phyloP scores from a whole-genome alignment of 2,797 vertebrate genomes.

The Sebastes melanostomus region DNA sequence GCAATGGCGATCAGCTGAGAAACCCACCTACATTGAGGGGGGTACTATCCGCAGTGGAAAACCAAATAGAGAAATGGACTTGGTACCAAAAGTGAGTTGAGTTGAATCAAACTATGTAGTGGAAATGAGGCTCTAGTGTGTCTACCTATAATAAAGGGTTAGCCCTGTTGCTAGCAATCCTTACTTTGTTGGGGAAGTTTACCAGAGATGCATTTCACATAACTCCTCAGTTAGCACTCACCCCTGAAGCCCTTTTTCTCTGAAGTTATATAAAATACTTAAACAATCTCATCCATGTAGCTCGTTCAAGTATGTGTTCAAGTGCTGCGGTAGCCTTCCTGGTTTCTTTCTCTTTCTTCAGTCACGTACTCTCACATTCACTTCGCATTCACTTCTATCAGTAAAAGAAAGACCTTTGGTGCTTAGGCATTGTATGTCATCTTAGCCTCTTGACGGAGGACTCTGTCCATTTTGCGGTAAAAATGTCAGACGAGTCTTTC shows the following conservation, averaged over 20 bases:
- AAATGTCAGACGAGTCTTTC: background rate
- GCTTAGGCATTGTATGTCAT: background rate
- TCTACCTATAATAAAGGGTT: too few relatives aligned
- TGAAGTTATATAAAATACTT: background rate
- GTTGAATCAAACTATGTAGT: too few relatives aligned
- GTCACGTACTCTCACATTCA: background rate
- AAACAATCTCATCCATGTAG: background rate
- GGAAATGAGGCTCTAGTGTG: too few relatives aligned
- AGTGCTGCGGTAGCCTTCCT: background rate
- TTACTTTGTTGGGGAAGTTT: background rate
- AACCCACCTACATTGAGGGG: too few relatives aligned
- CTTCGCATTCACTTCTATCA: background rate
- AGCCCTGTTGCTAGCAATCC: background rate
- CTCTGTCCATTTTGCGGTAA: background rate
- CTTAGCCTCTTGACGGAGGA: conserved; percentile 1
- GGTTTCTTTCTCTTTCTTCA: background rate
- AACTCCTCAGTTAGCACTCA: background rate
- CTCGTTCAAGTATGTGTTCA: background rate
- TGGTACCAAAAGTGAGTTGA: too few relatives aligned
- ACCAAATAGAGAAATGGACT: too few relatives aligned
- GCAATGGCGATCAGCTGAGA: too few relatives aligned
- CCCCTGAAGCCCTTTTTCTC: background rate
- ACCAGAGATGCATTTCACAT: background rate
- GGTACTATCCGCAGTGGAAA: too few relatives aligned
- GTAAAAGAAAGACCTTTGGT: background rate